phyloP scores from a whole-genome alignment of 2,888 invertebrate species.

The Agapostemon virescens region DNA sequence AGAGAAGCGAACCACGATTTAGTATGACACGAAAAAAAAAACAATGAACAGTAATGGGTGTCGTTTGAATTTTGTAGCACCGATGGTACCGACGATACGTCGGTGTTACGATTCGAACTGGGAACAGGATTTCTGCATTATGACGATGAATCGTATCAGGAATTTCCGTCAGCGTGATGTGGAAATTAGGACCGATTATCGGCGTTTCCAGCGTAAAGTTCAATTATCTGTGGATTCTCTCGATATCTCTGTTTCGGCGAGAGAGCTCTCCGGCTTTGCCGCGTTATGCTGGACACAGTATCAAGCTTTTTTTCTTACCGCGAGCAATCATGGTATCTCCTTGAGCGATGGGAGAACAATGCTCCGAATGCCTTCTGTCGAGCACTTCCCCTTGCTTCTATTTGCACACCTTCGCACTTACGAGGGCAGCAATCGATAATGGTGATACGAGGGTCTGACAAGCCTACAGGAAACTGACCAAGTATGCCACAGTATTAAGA shows the following conservation, averaged over 20 bases:
- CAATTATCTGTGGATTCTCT: slow-evolving; percentile 31
- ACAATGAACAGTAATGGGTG: neutral
- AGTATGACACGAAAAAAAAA: too few relatives aligned
- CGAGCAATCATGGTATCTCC: neutral
- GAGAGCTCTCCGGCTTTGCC: neutral
- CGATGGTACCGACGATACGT: neutral
- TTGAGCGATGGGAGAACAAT: neutral
- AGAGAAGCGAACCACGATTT: neutral
- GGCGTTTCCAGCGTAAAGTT: slow-evolving; percentile 22
- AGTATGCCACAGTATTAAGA: too few relatives aligned
- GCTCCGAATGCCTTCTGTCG: neutral
- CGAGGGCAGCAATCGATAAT: too few relatives aligned
- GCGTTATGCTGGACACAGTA: neutral
- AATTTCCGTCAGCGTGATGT: slow-evolving; percentile 1
- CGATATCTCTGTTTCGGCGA: neutral
- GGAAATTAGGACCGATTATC: slow-evolving; percentile 32
- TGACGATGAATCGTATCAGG: slow-evolving; percentile 22
- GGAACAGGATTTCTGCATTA: neutral
- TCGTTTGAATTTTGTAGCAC: neutral
- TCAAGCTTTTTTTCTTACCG: neutral
- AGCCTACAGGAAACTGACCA: too few relatives aligned
- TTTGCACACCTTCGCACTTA: neutral
- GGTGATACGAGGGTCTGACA: too few relatives aligned
- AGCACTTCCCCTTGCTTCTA: neutral
- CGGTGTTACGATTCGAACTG: neutral